Evolutionary conservation across 2,888 invertebrate genomes (phyloP).

Genomic region (Drosophila mercatorum): DNA sequence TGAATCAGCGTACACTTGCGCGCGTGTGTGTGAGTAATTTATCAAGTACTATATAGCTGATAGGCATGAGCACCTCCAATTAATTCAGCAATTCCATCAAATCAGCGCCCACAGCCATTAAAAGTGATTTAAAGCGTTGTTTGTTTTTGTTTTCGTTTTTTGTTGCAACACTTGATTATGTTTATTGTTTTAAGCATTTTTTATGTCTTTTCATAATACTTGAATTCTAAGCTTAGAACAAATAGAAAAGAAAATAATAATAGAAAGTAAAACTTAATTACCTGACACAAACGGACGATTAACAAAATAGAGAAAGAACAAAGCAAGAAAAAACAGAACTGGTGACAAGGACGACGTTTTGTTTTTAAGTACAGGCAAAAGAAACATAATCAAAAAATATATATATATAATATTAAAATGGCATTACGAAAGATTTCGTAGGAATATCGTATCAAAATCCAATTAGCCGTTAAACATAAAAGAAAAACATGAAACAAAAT

Average conservation of each 20-base stretch:
- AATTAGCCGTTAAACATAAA: constrained; percentile 41
- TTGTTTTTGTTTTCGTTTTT: constrained; percentile 6
- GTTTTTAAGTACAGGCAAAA: constrained; percentile 46
- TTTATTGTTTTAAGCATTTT: constrained; percentile 55
- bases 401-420: constrained; percentile 48
- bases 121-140: constrained; percentile 16
- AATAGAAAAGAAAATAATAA: constrained; percentile 31
- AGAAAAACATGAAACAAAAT: constrained; percentile 52
- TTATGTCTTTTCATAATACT: constrained; percentile 69
- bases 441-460: constrained; percentile 48
- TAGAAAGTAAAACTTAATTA: constrained; percentile 38
- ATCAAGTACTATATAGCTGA: constrained; percentile 34
- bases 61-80: constrained; percentile 23
- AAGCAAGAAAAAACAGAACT: constrained; percentile 32
- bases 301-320: constrained; percentile 8
- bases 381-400: constrained; percentile 40
- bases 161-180: constrained; percentile 60
- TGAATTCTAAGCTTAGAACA: constrained; percentile 59
- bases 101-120: constrained; percentile 36
- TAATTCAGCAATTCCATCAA: constrained; percentile 17
- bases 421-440: constrained; percentile 53
- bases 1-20: constrained; percentile 14
- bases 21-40: constrained; percentile 12
- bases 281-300: constrained; percentile 44
- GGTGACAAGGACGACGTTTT: constrained; percentile 41